Conservation (phyloP, 2,888 invertebrate genomes). For the Drosophila recens region DNA sequence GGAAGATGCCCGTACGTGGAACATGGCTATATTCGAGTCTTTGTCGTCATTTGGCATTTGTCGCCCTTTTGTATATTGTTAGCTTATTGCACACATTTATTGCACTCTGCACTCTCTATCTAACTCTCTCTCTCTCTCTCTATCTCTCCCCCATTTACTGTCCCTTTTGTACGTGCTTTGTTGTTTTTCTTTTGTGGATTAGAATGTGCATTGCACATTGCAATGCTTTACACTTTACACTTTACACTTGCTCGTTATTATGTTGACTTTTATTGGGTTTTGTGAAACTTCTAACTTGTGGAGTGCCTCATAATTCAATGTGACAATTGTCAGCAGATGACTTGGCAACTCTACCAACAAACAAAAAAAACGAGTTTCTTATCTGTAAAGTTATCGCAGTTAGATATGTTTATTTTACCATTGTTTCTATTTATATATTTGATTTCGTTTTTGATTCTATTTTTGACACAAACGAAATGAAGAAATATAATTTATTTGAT, state of each 20-base stretch:
- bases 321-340: conserved; percentile 53
- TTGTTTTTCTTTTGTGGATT: conserved; percentile 44
- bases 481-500: neutral
- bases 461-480: neutral
- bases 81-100: conserved; percentile 73
- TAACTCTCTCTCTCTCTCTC: conserved; percentile 5
- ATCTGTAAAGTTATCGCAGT: conserved; percentile 1
- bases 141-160: neutral
- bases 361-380: neutral
- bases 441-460: conserved; percentile 1
- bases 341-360: conserved; percentile 12
- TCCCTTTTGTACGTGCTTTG: conserved; percentile 10
- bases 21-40: conserved; percentile 27
- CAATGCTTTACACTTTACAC: conserved; percentile 51
- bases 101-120: conserved; percentile 47
- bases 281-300: conserved; percentile 49
- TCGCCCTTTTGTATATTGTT: conserved; percentile 76
- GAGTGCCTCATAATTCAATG: conserved; percentile 61
- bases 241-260: conserved; percentile 57
- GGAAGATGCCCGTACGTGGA: conserved; percentile 26
- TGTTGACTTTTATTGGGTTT: conserved; percentile 67
- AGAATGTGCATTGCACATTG: conserved; percentile 51
- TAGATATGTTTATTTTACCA: conserved; percentile 25
- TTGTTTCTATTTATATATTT: conserved; percentile 21
- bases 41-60: conserved; percentile 67